These are phyloP conservation scores for Etheostoma perlongum DNA, from an alignment of 2,797 vertebrate genomes.

Conservation along the genomic window DNA sequence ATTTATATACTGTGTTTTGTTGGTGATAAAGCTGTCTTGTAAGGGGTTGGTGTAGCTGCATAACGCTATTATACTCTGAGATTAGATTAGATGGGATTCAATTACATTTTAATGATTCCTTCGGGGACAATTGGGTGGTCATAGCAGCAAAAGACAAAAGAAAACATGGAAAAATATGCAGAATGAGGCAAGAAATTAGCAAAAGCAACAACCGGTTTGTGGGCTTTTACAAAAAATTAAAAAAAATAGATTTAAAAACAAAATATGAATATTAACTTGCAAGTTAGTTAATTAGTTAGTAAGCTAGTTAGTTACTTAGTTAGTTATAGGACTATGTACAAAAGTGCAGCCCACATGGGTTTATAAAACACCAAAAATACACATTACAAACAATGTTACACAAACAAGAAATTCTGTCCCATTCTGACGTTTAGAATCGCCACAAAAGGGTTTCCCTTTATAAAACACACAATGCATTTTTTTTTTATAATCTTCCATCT, in stretches of 20 bases:
- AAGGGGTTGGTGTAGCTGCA: constrained; percentile 41
- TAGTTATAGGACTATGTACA: neutral
- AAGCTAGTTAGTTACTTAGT: too few species aligned
- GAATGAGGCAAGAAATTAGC: constrained; percentile 18
- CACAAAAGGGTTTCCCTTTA: neutral
- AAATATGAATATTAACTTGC: neutral
- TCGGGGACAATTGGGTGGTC: constrained; percentile 44
- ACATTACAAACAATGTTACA: neutral
- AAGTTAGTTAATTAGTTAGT: too few species aligned
- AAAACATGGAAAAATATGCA: constrained; percentile 31
- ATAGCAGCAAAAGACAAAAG: constrained; percentile 39
- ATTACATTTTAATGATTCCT: constrained; percentile 60
- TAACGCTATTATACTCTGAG: constrained; percentile 51
- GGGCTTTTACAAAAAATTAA: neutral
- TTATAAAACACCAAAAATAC: neutral
- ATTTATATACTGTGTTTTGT: neutral
- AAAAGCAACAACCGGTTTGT: constrained; percentile 18
- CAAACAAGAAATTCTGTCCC: neutral
- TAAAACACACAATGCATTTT: neutral
- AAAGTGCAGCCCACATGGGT: accelerated
- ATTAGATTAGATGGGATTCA: constrained; percentile 70
- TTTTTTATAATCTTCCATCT: neutral
- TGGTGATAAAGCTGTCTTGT: constrained; percentile 16
- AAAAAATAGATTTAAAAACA: neutral
- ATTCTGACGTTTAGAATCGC: neutral